A percentile compares a stretch with the other conserved stretches of the same genome.
Evolutionary conservation across 2,797 vertebrate species (phyloP).

Genomic region (Triplophysa bombifrons): DNA sequence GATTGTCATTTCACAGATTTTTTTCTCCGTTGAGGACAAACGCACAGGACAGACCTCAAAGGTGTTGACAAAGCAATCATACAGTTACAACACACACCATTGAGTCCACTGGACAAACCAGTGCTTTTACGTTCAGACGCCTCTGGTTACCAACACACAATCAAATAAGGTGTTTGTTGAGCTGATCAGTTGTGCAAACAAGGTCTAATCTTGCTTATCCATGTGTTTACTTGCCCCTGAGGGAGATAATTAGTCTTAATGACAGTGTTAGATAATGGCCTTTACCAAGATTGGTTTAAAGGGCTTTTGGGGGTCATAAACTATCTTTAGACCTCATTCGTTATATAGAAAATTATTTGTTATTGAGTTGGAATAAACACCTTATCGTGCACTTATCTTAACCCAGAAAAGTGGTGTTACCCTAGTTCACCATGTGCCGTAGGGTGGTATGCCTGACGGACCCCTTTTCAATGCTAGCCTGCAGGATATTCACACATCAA

Average conservation of each 20-base stretch:
- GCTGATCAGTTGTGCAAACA: slow-evolving; percentile 43
- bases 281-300: slow-evolving; percentile 25
- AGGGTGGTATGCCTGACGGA: slow-evolving; percentile 2
- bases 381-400: not conserved
- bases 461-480: slow-evolving; percentile 15
- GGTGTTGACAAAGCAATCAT: slow-evolving; percentile 32
- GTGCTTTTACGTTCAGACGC: not conserved
- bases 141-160: not conserved
- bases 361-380: slow-evolving; percentile 5
- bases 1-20: slow-evolving; percentile 41
- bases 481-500: slow-evolving; percentile 29
- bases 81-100: slow-evolving; percentile 20
- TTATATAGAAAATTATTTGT: not conserved
- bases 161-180: slow-evolving; percentile 4
- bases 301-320: not conserved
- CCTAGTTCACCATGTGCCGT: slow-evolving; percentile 11
- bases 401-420: slow-evolving; percentile 9
- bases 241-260: slow-evolving; percentile 50
- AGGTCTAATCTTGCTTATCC: slow-evolving; percentile 31
- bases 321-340: not conserved
- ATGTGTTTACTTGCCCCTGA: slow-evolving; percentile 22
- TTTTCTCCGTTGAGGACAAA: slow-evolving; percentile 23
- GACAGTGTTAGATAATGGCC: slow-evolving; percentile 44
- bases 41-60: slow-evolving; percentile 28
- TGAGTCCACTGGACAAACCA: not conserved